Evolutionary conservation across 2,888 invertebrate genomes (phyloP).

Genomic region (Drepana falcataria): DNA sequence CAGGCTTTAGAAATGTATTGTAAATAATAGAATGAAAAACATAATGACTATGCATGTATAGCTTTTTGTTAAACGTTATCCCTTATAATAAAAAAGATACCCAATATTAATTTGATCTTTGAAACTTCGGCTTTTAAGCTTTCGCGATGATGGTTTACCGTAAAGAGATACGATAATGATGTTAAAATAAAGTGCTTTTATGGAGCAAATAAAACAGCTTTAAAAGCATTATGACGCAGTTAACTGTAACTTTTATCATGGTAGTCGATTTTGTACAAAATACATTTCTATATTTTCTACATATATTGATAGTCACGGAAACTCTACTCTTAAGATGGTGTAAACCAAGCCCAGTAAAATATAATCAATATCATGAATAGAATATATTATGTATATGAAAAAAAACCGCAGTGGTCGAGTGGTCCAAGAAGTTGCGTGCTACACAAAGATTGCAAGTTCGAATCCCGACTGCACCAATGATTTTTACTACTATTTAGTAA

Average conservation of each 20-base stretch:
- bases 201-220: not conserved
- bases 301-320: not conserved
- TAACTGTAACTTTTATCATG: not conserved
- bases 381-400: too few species aligned
- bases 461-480: too few species aligned
- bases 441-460: too few species aligned
- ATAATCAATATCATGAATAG: too few species aligned
- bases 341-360: too few species aligned
- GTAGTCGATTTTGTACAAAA: not conserved
- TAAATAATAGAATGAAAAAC: too few species aligned
- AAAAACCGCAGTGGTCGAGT: too few species aligned
- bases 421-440: too few species aligned
- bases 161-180: not conserved
- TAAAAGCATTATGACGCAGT: conserved; percentile 2
- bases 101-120: not conserved
- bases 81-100: not conserved
- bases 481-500: too few species aligned
- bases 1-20: too few species aligned
- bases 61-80: not conserved
- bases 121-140: not conserved
- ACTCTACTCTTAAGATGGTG: too few species aligned
- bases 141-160: not conserved
- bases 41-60: too few species aligned
- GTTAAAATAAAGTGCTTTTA: not conserved
- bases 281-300: not conserved